phyloP scores from a whole-genome alignment of 2,888 invertebrate genomes.

The Caenorhabditis afra region DNA sequence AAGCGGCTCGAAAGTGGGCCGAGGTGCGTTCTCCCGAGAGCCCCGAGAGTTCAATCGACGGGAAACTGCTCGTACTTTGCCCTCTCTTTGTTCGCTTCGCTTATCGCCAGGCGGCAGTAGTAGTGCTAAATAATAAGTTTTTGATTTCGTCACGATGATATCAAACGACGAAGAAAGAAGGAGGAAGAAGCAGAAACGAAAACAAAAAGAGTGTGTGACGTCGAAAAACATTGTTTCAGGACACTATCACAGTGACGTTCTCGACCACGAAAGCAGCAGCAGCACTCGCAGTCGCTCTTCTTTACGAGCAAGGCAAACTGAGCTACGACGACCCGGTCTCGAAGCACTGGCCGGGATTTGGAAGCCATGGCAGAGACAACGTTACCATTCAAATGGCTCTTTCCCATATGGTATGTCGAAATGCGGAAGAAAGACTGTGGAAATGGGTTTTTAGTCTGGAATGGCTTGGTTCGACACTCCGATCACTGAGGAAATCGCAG shows the following conservation, averaged over 20 bases:
- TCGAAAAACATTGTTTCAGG: slow-evolving; percentile 38
- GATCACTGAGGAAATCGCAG: slow-evolving; percentile 68
- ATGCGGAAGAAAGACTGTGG: too few species aligned
- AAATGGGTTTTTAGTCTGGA: slow-evolving; percentile 65
- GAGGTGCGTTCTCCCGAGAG: slow-evolving; percentile 40
- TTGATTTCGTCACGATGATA: slow-evolving; percentile 23
- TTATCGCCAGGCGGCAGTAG: slow-evolving; percentile 1
- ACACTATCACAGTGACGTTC: slow-evolving; percentile 71
- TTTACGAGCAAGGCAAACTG: slow-evolving; percentile 60
- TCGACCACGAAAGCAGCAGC: slow-evolving; percentile 72
- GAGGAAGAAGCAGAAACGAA: not conserved
- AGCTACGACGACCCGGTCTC: slow-evolving; percentile 70
- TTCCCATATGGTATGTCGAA: slow-evolving; percentile 64
- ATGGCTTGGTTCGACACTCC: slow-evolving; percentile 69
- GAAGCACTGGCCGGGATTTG: slow-evolving; percentile 74
- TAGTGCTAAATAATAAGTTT: slow-evolving; percentile 28
- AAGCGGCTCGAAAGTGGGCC: slow-evolving; percentile 66
- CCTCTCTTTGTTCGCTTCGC: slow-evolving; percentile 16
- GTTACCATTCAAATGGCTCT: slow-evolving; percentile 72
- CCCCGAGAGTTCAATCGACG: not conserved
- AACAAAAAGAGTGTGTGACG: slow-evolving; percentile 26
- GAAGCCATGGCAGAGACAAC: slow-evolving; percentile 69
- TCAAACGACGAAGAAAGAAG: slow-evolving; percentile 9
- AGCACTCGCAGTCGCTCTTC: slow-evolving; percentile 64
- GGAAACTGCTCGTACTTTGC: slow-evolving; percentile 20